A percentile compares a stretch with the other conserved stretches of the same genome.
Conservation (phyloP, 2,797 vertebrate genomes). For the Peromyscus attwateri region DNA sequence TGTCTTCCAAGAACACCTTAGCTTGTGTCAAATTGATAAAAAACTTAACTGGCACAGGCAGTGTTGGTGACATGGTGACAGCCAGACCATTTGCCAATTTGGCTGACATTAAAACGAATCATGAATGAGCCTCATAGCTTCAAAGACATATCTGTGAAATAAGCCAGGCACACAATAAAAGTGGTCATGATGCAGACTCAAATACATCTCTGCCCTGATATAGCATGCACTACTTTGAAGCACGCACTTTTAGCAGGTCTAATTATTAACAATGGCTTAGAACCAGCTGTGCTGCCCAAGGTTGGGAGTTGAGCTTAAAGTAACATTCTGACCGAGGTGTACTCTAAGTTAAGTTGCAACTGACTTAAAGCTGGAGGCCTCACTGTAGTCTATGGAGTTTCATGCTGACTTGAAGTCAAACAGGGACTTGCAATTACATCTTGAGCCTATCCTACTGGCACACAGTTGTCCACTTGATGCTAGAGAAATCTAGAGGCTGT, state of each 20-base stretch:
- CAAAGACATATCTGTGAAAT: too few species aligned
- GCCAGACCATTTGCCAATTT: neutral
- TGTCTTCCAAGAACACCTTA: neutral
- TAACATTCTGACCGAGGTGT: neutral
- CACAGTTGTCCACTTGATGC: neutral
- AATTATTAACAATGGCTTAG: neutral
- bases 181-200: neutral
- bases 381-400: accelerated
- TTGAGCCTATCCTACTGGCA: neutral
- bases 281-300: too few species aligned
- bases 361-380: neutral
- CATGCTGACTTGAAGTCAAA: too few species aligned
- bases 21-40: neutral
- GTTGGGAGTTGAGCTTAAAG: neutral
- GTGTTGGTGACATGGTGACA: neutral
- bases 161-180: neutral
- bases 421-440: neutral
- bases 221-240: neutral
- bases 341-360: too few species aligned
- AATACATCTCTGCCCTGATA: neutral
- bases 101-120: neutral
- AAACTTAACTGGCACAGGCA: too few species aligned
- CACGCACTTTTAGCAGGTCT: too few species aligned
- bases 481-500: neutral
- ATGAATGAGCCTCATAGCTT: neutral